Evolutionary conservation across 2,888 invertebrate species (phyloP).

Genomic region (Netelia fuscicornis): DNA sequence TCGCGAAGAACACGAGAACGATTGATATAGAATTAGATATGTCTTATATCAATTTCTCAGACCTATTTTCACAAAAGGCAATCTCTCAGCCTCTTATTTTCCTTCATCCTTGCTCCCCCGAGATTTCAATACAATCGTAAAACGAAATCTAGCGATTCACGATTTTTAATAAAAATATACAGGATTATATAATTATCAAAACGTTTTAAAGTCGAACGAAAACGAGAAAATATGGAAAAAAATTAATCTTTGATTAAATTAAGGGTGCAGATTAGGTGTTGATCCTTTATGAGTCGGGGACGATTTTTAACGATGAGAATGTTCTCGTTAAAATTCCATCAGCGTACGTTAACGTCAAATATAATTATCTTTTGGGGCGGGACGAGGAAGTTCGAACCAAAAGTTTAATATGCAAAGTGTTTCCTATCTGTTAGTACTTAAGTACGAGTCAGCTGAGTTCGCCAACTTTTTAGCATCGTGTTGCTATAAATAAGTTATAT

Average conservation of each 20-base stretch:
- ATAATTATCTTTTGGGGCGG: not conserved
- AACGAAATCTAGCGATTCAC: too few species aligned
- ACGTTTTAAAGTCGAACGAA: not conserved
- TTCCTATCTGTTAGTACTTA: not conserved
- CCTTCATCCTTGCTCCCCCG: not conserved
- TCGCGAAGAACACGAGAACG: conserved; percentile 15
- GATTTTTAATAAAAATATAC: too few species aligned
- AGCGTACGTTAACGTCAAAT: conserved; percentile 12
- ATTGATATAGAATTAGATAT: conserved; percentile 52
- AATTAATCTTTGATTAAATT: not conserved
- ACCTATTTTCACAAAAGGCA: conserved; percentile 11
- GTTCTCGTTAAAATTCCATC: not conserved
- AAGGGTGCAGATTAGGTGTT: too few species aligned
- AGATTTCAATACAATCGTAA: too few species aligned
- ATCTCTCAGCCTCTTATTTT: conserved; percentile 1
- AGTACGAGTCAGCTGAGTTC: not conserved
- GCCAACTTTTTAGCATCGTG: conserved; percentile 9
- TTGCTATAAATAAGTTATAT: not conserved
- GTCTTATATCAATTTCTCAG: conserved; percentile 21
- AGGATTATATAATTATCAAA: not conserved
- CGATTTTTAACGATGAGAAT: too few species aligned
- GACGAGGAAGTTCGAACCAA: not conserved
- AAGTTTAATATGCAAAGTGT: conserved; percentile 25
- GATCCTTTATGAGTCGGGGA: too few species aligned
- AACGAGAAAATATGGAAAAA: not conserved